A percentile compares a stretch with the other conserved stretches of the same genome.
phyloP scores from a whole-genome alignment of 2,888 invertebrate genomes.

The Shargacucullia verbasci region DNA sequence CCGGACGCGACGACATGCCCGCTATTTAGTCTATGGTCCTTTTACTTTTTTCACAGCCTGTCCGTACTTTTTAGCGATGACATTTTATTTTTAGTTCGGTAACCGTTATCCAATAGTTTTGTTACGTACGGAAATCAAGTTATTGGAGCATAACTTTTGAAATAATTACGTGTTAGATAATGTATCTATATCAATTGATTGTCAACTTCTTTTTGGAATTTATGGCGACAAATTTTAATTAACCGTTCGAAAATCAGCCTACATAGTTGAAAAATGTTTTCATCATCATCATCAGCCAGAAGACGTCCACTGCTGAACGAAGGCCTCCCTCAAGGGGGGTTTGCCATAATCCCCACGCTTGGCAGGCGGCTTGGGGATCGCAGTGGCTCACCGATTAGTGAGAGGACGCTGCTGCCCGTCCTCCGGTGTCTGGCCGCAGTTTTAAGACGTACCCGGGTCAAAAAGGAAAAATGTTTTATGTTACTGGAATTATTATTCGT shows the following conservation, averaged over 20 bases:
- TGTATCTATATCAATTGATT: slow-evolving; percentile 9
- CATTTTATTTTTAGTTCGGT: slow-evolving; percentile 54
- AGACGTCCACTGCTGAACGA: no score
- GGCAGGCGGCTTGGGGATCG: no score
- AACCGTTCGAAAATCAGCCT: neutral
- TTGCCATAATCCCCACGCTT: no score
- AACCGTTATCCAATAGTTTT: slow-evolving; percentile 64
- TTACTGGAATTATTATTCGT: no score
- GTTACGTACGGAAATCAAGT: slow-evolving; percentile 40
- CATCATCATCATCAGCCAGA: no score
- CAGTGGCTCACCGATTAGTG: no score
- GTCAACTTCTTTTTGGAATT: slow-evolving; percentile 13
- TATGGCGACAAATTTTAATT: neutral
- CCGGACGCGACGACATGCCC: slow-evolving; percentile 43
- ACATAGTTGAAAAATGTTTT: neutral
- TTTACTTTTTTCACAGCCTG: slow-evolving; percentile 48
- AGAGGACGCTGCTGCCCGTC: no score
- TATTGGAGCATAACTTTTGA: slow-evolving; percentile 41
- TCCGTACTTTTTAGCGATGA: slow-evolving; percentile 49
- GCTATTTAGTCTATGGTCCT: slow-evolving; percentile 58
- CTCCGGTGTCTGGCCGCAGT: no score
- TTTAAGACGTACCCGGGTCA: no score
- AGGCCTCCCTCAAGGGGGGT: no score
- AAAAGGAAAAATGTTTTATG: no score
- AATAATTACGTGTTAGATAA: slow-evolving; percentile 28